phyloP scores from a whole-genome alignment of 2,113 vertebrate species.

The Bettongia penicillata region DNA sequence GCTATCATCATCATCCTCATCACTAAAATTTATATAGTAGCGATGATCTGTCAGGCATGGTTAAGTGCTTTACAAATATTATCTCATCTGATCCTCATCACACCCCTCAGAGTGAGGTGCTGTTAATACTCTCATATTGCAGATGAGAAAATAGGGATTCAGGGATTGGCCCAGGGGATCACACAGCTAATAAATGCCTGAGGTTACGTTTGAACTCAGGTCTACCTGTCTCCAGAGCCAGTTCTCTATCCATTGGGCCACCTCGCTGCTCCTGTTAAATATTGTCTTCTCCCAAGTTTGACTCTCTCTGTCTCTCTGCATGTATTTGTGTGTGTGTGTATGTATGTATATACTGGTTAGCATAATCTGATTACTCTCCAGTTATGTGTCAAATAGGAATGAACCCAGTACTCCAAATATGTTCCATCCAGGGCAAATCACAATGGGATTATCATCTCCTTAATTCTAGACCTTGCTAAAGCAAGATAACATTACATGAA shows the following conservation, averaged over 20 bases:
- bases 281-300: not conserved
- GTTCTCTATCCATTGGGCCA: not conserved
- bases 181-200: not conserved
- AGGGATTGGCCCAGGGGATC: not conserved
- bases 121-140: not conserved
- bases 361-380: not conserved
- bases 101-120: not conserved
- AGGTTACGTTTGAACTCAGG: not conserved
- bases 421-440: not conserved
- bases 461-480: not conserved
- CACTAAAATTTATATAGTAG: not conserved
- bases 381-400: not conserved
- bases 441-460: not conserved
- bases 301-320: no score
- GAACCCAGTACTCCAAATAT: not conserved
- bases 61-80: not conserved
- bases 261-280: not conserved
- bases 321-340: not conserved
- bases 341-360: not conserved
- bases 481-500: not conserved
- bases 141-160: not conserved
- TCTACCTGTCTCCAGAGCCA: not conserved
- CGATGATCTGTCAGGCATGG: not conserved
- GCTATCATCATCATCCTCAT: not conserved
- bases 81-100: not conserved